These are phyloP conservation scores for Mellivora capensis DNA, from an alignment of 2,113 vertebrate genomes.

Conservation along the genomic window DNA sequence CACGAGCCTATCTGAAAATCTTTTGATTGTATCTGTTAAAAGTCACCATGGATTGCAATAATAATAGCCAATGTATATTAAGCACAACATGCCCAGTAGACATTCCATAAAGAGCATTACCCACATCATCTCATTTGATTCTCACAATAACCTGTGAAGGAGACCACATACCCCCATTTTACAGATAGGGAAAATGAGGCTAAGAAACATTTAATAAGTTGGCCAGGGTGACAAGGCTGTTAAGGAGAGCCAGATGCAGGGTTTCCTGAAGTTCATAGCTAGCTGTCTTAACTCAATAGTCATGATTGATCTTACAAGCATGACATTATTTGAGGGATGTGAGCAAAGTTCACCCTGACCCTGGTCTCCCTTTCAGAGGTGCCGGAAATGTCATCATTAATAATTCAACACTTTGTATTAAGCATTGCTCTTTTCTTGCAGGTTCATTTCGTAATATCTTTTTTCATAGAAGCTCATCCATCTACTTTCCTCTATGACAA, in stretches of 20 bases:
- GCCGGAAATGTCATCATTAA: constrained; percentile 29
- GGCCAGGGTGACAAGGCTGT: not conserved
- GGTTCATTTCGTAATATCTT: not conserved
- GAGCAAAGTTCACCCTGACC: not conserved
- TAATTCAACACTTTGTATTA: constrained; percentile 35
- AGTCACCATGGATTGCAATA: not conserved
- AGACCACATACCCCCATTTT: not conserved
- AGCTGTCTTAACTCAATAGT: not conserved
- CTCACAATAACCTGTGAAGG: not conserved
- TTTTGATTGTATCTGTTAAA: not conserved
- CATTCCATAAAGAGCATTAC: not conserved
- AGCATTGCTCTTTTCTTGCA: not conserved
- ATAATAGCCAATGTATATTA: not conserved
- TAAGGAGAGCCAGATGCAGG: not conserved
- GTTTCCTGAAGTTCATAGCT: not conserved
- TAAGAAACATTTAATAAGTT: not conserved
- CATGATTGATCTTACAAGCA: not conserved
- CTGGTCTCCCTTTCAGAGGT: not conserved
- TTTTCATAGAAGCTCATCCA: not conserved
- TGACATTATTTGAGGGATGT: not conserved
- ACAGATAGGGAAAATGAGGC: not conserved
- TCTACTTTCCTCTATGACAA: not conserved
- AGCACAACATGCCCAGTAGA: not conserved
- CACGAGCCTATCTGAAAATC: not conserved
- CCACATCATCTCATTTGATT: not conserved